Evolutionary conservation across 2,888 invertebrate species (phyloP).

Genomic region (Elmis aenea): DNA sequence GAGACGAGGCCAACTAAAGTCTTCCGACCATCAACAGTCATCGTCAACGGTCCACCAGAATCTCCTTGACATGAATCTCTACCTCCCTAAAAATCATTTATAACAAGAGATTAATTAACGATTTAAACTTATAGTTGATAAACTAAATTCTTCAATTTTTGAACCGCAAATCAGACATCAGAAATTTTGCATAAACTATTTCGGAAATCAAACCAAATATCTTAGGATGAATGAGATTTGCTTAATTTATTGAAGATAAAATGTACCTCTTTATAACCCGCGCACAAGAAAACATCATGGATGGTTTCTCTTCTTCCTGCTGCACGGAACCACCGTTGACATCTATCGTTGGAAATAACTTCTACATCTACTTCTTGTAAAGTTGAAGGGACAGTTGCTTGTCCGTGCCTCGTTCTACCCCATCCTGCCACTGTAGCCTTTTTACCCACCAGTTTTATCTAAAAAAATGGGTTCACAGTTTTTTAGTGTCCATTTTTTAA

Average conservation of each 20-base stretch:
- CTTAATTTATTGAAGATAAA: neutral
- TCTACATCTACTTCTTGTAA: conserved; percentile 81
- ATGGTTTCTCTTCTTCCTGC: conserved; percentile 89
- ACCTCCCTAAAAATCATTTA: conserved; percentile 52
- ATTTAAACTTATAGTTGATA: too few species aligned
- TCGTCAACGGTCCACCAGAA: conserved; percentile 85
- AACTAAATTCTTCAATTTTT: too few species aligned
- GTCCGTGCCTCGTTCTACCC: conserved; percentile 86
- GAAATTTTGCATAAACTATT: too few species aligned
- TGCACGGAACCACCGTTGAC: conserved; percentile 88
- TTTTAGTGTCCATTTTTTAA: too few species aligned
- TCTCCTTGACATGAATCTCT: conserved; percentile 71
- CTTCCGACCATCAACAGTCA: conserved; percentile 77
- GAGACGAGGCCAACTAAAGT: conserved; percentile 85
- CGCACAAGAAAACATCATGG: conserved; percentile 88
- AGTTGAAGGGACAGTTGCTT: conserved; percentile 81
- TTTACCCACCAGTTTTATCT: conserved; percentile 74
- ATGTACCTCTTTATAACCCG: conserved; percentile 84
- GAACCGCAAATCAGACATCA: too few species aligned
- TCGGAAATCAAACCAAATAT: too few species aligned
- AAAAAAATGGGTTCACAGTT: too few species aligned
- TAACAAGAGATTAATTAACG: too few species aligned
- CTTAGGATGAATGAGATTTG: neutral
- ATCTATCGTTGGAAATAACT: conserved; percentile 83
- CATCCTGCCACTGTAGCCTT: conserved; percentile 91